Percentiles rank a stretch among this genome's conserved stretches.
Evolutionary conservation across 2,888 invertebrate species (phyloP).

Genomic region (Drosophila recens): DNA sequence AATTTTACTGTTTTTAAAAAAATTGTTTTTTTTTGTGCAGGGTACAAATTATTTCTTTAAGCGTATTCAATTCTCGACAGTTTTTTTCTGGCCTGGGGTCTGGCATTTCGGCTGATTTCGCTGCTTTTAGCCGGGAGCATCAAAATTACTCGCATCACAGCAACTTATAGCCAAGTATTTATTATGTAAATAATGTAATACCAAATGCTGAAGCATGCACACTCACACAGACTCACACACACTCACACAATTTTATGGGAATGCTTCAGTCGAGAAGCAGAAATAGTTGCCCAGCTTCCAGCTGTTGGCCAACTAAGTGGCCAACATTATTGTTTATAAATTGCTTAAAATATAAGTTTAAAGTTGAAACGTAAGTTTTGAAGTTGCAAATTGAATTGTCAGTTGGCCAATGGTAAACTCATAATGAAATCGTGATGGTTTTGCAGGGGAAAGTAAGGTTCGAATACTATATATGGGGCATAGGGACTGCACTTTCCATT

Average conservation of each 20-base stretch:
- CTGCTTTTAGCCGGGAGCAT: constrained; percentile 46
- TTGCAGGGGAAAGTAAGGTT: no score
- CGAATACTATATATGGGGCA: not conserved
- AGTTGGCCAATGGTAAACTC: constrained; percentile 12
- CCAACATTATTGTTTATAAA: constrained; percentile 33
- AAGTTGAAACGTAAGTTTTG: constrained; percentile 19
- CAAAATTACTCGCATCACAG: constrained; percentile 64
- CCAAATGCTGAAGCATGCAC: constrained; percentile 45
- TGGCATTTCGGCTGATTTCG: constrained; percentile 23
- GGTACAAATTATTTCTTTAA: constrained; percentile 1
- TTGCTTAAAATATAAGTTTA: constrained; percentile 34
- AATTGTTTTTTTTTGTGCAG: not conserved
- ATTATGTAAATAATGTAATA: constrained; percentile 76
- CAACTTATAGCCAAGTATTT: constrained; percentile 74
- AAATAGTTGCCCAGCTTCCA: constrained; percentile 53
- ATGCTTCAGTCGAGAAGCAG: constrained; percentile 18
- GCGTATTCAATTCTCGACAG: constrained; percentile 9
- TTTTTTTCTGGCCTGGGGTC: not conserved
- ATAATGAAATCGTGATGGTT: constrained; percentile 17
- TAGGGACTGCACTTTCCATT: constrained; percentile 15
- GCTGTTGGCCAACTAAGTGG: constrained; percentile 19
- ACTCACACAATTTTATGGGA: constrained; percentile 52
- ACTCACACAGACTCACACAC: constrained; percentile 20
- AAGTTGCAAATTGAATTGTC: constrained; percentile 22
- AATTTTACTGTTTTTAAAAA: no score